Evolutionary conservation across 2,113 vertebrate genomes (phyloP).

Genomic region (Himantopus leucocephalus): DNA sequence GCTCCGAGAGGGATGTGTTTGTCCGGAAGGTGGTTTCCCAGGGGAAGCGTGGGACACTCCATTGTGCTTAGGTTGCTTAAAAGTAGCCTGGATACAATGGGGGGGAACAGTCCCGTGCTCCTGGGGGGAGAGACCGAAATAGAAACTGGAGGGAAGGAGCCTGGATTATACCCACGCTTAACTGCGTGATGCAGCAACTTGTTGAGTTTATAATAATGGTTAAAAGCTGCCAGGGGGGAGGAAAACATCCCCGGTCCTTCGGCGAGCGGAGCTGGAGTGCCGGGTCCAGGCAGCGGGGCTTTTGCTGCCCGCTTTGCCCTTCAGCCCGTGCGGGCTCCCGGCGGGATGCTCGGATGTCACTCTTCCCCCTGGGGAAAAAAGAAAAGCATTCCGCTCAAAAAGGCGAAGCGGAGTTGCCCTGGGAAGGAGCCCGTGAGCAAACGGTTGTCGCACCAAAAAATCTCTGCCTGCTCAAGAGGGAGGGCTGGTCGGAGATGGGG

Average conservation of each 20-base stretch:
- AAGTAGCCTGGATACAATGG: background rate
- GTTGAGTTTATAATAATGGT: background rate
- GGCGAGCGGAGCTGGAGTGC: rapidly evolving
- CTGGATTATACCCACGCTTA: background rate
- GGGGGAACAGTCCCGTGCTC: background rate
- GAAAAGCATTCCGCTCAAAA: background rate
- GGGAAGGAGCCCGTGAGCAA: background rate
- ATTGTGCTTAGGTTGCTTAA: slow-evolving; percentile 27
- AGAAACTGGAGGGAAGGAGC: background rate
- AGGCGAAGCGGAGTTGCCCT: background rate
- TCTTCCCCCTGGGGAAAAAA: background rate
- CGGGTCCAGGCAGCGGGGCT: background rate
- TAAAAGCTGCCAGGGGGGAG: background rate
- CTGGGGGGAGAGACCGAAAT: background rate
- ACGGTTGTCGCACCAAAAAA: background rate
- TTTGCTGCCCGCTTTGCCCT: background rate
- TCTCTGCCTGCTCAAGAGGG: background rate
- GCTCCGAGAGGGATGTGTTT: background rate
- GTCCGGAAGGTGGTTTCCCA: slow-evolving; percentile 32
- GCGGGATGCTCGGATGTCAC: background rate
- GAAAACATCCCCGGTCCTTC: background rate
- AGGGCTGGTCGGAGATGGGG: rapidly evolving
- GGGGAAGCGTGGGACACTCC: background rate
- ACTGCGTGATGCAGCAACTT: background rate
- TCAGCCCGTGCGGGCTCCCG: background rate